Evolutionary conservation across 2,797 vertebrate species (phyloP).

Genomic region (Thalassophryne amazonica): DNA sequence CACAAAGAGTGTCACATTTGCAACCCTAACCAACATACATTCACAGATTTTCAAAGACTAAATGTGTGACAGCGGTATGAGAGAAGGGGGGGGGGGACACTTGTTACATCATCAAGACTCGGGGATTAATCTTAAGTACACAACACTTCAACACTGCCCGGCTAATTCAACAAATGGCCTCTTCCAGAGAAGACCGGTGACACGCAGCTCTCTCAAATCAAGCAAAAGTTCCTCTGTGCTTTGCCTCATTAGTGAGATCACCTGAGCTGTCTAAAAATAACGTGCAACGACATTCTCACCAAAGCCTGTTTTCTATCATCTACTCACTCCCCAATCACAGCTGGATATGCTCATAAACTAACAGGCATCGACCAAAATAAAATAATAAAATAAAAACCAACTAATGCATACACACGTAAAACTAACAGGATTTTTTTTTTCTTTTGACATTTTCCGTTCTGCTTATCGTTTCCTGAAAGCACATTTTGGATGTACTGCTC

Average conservation of each 20-base stretch:
- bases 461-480: too few species aligned
- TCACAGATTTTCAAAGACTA: conserved; percentile 24
- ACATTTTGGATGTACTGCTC: too few species aligned
- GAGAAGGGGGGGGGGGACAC: background rate
- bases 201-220: conserved; percentile 13
- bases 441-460: too few species aligned
- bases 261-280: conserved; percentile 56
- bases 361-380: too few species aligned
- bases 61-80: conserved; percentile 23
- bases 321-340: background rate
- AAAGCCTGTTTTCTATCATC: background rate
- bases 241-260: conserved; percentile 56
- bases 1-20: conserved; percentile 25
- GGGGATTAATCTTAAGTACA: conserved; percentile 69
- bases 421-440: too few species aligned
- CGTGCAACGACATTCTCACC: background rate
- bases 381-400: too few species aligned
- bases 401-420: too few species aligned
- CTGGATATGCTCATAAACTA: background rate
- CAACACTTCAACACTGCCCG: conserved; percentile 64
- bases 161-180: conserved; percentile 69
- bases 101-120: conserved; percentile 59
- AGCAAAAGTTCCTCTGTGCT: conserved; percentile 36
- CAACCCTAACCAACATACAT: conserved; percentile 3
- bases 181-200: conserved; percentile 15